A percentile compares a stretch with the other conserved stretches of the same genome.
These are phyloP conservation scores for Micrasema longulum DNA, from an alignment of 1,140 invertebrate genomes.

Conservation along the genomic window DNA sequence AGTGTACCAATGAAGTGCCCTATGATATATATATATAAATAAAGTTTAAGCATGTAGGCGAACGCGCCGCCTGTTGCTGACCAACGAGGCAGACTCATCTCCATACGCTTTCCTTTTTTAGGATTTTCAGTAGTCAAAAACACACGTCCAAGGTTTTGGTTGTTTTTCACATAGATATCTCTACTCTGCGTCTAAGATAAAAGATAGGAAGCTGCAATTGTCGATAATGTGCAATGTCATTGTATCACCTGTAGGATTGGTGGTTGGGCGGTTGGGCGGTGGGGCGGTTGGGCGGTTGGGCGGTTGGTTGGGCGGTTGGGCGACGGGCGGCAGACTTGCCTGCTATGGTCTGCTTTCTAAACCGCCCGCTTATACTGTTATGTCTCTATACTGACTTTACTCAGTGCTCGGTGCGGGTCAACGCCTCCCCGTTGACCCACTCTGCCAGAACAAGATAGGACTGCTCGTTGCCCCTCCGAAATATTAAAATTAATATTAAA, in stretches of 20 bases:
- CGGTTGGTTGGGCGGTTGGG: neutral
- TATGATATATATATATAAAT: no score
- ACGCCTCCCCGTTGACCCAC: slow-evolving; percentile 19
- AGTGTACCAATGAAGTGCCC: no score
- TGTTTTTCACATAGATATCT: no score
- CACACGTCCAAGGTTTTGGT: no score
- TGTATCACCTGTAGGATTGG: neutral
- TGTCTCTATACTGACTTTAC: slow-evolving; percentile 26
- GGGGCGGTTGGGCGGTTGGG: neutral
- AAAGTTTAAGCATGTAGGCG: no score
- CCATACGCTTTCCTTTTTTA: no score
- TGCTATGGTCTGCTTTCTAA: slow-evolving; percentile 49
- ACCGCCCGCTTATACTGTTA: slow-evolving; percentile 40
- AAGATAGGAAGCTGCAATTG: neutral
- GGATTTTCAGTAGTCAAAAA: no score
- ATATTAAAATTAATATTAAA: no score
- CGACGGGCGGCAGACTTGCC: slow-evolving; percentile 10
- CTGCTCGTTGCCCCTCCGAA: no score
- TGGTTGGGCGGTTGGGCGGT: neutral
- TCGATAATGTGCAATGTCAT: neutral
- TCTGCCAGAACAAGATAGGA: neutral
- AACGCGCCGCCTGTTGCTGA: no score
- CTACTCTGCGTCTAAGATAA: no score
- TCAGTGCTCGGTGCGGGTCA: slow-evolving; percentile 8
- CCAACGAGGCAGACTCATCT: no score